Percentiles rank a stretch among this genome's conserved stretches.
Evolutionary conservation across 2,888 invertebrate species (phyloP).

Genomic region (Mantis religiosa): DNA sequence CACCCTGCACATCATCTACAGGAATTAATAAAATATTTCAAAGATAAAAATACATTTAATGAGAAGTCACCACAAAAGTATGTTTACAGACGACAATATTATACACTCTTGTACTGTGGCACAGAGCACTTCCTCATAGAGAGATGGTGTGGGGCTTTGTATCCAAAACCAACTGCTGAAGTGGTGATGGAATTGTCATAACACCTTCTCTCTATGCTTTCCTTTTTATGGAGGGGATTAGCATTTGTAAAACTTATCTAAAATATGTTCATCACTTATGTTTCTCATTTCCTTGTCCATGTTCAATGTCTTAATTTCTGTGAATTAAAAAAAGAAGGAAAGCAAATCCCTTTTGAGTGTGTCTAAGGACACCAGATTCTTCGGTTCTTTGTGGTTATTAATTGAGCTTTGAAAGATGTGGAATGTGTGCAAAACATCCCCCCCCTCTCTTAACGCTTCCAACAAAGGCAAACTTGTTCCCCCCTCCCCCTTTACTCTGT

Average conservation of each 20-base stretch:
- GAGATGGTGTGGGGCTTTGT: neutral
- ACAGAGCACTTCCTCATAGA: conserved; percentile 26
- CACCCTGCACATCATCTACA: conserved; percentile 25
- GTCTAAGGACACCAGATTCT: neutral
- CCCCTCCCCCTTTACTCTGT: neutral
- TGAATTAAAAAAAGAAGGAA: neutral
- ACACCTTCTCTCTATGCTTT: neutral
- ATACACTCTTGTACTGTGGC: conserved; percentile 33
- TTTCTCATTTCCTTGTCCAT: neutral
- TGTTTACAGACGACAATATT: conserved; percentile 31
- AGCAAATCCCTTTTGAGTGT: neutral
- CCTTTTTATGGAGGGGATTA: neutral
- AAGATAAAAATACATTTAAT: conserved; percentile 35
- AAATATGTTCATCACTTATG: conserved; percentile 7
- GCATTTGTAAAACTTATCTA: conserved; percentile 6
- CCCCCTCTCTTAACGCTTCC: neutral
- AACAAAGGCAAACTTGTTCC: conserved; percentile 15
- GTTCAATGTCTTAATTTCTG: neutral
- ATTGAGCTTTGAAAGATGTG: conserved; percentile 14
- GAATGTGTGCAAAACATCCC: conserved; percentile 3
- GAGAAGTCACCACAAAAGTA: conserved; percentile 34
- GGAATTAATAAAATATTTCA: conserved; percentile 33
- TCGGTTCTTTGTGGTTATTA: neutral
- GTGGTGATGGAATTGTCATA: neutral
- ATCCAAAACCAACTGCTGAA: neutral